A percentile compares a stretch with the other conserved stretches of the same genome.
These are phyloP conservation scores for Jaculus jaculus DNA, from an alignment of 2,113 vertebrate genomes.

Conservation along the genomic window DNA sequence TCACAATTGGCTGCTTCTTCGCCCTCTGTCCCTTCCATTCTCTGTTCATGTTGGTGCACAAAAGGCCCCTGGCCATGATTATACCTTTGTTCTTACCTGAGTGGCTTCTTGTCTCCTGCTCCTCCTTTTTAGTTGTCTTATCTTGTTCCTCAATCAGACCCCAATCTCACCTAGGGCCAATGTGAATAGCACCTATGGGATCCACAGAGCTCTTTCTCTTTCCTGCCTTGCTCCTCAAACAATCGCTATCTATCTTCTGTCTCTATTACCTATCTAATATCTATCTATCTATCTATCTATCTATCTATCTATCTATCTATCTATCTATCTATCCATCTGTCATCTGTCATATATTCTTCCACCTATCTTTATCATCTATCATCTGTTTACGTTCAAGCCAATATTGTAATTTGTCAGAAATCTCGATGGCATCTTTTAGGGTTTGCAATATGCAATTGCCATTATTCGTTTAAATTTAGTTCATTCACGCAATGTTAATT, in stretches of 20 bases:
- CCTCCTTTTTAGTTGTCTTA: not conserved
- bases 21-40: not conserved
- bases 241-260: not conserved
- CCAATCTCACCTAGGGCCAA: not conserved
- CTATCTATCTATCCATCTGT: not conserved
- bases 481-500: too few species aligned
- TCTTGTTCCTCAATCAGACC: not conserved
- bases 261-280: not conserved
- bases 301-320: not conserved
- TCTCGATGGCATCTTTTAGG: not conserved
- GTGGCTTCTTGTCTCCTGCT: not conserved
- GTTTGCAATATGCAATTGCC: not conserved
- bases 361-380: not conserved
- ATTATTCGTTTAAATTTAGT: not conserved
- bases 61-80: not conserved
- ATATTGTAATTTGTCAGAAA: not conserved
- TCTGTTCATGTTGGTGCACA: not conserved
- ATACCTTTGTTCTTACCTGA: not conserved
- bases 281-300: not conserved
- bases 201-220: not conserved
- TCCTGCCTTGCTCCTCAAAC: not conserved
- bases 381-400: not conserved
- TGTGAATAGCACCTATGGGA: fast-evolving
- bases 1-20: not conserved
- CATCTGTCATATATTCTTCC: not conserved